phyloP scores from a whole-genome alignment of 2,113 vertebrate species.

The Trogon surrucura region DNA sequence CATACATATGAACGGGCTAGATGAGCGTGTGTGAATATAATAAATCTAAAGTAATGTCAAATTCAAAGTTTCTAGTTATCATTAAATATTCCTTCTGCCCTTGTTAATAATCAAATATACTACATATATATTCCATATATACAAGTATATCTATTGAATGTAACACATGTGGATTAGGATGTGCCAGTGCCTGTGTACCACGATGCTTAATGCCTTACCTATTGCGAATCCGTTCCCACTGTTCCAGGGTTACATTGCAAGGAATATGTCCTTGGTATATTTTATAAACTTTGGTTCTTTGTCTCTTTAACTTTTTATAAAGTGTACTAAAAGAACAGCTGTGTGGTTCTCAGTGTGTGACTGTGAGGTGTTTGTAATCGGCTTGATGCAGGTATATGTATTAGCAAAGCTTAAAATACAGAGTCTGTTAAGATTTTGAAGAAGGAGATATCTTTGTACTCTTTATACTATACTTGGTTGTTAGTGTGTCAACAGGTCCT shows the following conservation, averaged over 20 bases:
- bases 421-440: neutral
- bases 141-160: neutral
- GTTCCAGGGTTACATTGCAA: neutral
- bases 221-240: neutral
- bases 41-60: neutral
- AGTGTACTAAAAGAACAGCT: neutral
- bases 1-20: neutral
- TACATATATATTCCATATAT: too few species aligned
- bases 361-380: neutral
- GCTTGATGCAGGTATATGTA: neutral
- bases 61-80: neutral
- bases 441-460: neutral
- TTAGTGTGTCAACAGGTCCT: conserved; percentile 1
- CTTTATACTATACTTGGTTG: neutral
- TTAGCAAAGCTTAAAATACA: neutral
- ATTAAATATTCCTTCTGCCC: neutral
- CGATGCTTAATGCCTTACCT: neutral
- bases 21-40: neutral
- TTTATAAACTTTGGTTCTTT: neutral
- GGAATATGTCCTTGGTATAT: neutral
- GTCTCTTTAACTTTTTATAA: neutral
- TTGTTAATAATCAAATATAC: neutral
- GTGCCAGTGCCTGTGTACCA: neutral
- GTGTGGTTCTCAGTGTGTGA: neutral
- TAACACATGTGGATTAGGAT: neutral